These are phyloP conservation scores for Vulpes lagopus DNA, from an alignment of 2,113 vertebrate genomes.

Conservation along the genomic window DNA sequence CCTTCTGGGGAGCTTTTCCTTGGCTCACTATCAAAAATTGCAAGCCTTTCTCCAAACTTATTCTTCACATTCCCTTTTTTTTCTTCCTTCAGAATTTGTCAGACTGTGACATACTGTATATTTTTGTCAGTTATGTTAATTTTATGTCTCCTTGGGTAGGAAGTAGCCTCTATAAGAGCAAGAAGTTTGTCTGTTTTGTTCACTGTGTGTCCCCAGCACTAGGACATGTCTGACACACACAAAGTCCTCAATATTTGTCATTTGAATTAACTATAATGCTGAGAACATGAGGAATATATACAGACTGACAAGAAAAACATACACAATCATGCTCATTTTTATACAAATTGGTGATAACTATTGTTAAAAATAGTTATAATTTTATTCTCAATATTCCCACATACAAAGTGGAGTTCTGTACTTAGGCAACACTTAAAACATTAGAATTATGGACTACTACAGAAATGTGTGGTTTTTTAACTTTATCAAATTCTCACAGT, in stretches of 20 bases:
- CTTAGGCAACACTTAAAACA: neutral
- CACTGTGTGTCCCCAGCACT: neutral
- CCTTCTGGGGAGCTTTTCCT: neutral
- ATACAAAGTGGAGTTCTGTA: neutral
- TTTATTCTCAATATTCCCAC: neutral
- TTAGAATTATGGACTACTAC: neutral
- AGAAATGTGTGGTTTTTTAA: neutral
- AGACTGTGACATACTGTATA: neutral
- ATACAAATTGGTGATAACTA: neutral
- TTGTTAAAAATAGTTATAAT: neutral
- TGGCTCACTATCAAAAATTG: neutral
- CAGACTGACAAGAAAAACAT: neutral
- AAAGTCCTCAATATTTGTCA: neutral
- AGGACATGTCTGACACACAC: neutral
- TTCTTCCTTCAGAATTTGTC: neutral
- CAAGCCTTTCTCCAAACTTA: neutral
- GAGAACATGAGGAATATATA: neutral
- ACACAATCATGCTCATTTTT: neutral
- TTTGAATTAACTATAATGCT: neutral
- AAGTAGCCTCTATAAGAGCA: neutral
- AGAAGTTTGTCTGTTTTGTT: neutral
- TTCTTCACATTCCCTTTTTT: neutral
- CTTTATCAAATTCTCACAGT: neutral
- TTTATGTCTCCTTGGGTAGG: neutral
- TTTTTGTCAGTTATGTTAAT: neutral